Evolutionary conservation across 1,140 invertebrate species (phyloP), one percentile per base, ranked within the genome.

Genomic region (Solen grandis): DNA sequence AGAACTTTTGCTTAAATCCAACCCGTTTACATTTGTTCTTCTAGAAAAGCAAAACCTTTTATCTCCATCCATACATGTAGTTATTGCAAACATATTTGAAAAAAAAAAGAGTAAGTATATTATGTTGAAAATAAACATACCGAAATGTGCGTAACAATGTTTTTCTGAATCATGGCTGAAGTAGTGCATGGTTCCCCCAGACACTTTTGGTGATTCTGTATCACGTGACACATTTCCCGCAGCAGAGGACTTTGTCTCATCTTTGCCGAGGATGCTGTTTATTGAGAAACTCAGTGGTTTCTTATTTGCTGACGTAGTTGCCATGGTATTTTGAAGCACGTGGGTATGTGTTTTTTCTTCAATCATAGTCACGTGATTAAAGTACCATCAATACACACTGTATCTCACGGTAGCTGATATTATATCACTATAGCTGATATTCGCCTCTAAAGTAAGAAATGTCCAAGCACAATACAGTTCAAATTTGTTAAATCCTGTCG

Each of bases 251-350:
- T 79, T 70, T 29, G 69, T 79, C 10, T 38, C 55, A 29, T 62
- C 38, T 50, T 52, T 46, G 3, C 76, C 55, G 10, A 79, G 66
- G n/a, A 79, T 79, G 33, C 76, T 69, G 36, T 38, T 79, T 27
- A 79, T 79, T 31, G 76, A 79, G 57, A 79, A 79, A 25, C 54
- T 69, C 22, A 79, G 54, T 0, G 55, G 36, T 50, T 69, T 79
- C 1, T 52, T 2, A 8, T 60, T 10, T n/a, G 33, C 35, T 22
- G 25, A 16, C 50, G 29, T 19, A 25, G 19, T 60, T 41, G n/a
- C 1, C 50, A 4, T 70, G 13, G n/a, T 38, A 16, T 19, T 5
- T 14, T 38, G 55, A 13, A 0, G 10, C 19, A 29, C 22, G 35
- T 33, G 33, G 41, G 19, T 41, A 31, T 46, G 10, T 29, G 25